These are phyloP conservation scores for Drosophila paramelanica DNA, from an alignment of 2,888 invertebrate genomes.

Conservation along the genomic window DNA sequence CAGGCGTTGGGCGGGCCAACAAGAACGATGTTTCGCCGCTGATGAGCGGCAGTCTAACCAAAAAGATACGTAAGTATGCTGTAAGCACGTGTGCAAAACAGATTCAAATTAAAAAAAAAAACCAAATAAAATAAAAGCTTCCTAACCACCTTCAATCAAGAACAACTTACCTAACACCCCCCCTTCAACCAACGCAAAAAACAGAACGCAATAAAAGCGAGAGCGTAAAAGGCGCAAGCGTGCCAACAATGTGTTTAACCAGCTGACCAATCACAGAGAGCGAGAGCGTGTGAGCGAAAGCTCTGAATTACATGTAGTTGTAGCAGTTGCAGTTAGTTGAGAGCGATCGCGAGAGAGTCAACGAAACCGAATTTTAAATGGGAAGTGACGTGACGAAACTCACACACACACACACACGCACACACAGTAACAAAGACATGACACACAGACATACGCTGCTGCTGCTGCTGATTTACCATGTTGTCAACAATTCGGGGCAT, in stretches of 20 bases:
- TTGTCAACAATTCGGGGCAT: constrained; percentile 39
- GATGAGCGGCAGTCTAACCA: constrained; percentile 91
- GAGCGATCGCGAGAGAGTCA: constrained; percentile 42
- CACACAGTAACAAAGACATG: constrained; percentile 10
- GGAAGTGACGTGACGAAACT: constrained; percentile 4
- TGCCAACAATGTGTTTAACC: constrained; percentile 1
- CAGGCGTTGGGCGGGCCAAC: constrained; percentile 65
- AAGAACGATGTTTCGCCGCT: constrained; percentile 85
- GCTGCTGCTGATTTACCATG: constrained; percentile 54
- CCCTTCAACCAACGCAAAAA: not conserved
- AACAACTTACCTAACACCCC: not conserved
- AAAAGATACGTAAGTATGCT: constrained; percentile 94
- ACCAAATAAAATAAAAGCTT: constrained; percentile 10
- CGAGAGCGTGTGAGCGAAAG: constrained; percentile 32
- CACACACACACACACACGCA: constrained; percentile 6
- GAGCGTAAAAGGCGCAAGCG: constrained; percentile 14
- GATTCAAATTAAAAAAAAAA: not conserved
- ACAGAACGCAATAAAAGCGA: constrained; percentile 5
- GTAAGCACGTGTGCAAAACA: constrained; percentile 19
- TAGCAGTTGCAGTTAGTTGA: constrained; percentile 28
- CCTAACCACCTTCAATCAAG: constrained; percentile 6
- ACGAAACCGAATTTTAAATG: constrained; percentile 4
- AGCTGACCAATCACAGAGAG: constrained; percentile 18
- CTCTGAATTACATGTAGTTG: constrained; percentile 16
- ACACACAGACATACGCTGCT: constrained; percentile 15